Percentiles rank a stretch among this genome's conserved stretches.
phyloP scores from a whole-genome alignment of 2,888 invertebrate genomes.

The Hirtodrosophila trivittata region DNA sequence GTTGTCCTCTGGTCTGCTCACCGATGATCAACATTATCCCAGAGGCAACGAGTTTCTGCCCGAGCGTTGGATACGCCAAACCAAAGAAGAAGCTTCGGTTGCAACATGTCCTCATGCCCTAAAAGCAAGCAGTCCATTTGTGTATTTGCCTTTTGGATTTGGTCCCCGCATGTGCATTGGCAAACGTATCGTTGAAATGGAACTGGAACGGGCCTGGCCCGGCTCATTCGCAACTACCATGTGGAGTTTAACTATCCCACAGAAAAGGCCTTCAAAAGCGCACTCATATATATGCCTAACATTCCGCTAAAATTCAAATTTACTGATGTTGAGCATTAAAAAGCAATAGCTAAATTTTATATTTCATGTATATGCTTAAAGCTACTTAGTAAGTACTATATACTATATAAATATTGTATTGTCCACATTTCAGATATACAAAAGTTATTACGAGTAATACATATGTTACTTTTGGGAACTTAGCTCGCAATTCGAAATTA shows the following conservation, averaged over 20 bases:
- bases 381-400: too few relatives aligned
- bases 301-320: conserved; percentile 83
- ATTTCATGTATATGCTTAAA: too few relatives aligned
- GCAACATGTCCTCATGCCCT: conserved; percentile 89
- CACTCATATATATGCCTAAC: conserved; percentile 79
- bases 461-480: too few relatives aligned
- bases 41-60: conserved; percentile 87
- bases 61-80: conserved; percentile 87
- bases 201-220: conserved; percentile 86
- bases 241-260: conserved; percentile 77
- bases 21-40: conserved; percentile 86
- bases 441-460: too few relatives aligned
- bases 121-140: conserved; percentile 73
- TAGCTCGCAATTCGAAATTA: too few relatives aligned
- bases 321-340: conserved; percentile 67
- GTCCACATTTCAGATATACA: too few relatives aligned
- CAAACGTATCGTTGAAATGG: conserved; percentile 89
- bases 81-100: conserved; percentile 72
- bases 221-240: conserved; percentile 76
- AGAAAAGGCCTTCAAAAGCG: conserved; percentile 71
- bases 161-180: conserved; percentile 89
- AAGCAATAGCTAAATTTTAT: too few relatives aligned
- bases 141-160: conserved; percentile 87
- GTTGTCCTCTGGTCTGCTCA: conserved; percentile 85
- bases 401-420: too few relatives aligned